Base-by-base conservation (phyloP, 2,888 invertebrate genomes). In the Tryphoninae sp. region DNA sequence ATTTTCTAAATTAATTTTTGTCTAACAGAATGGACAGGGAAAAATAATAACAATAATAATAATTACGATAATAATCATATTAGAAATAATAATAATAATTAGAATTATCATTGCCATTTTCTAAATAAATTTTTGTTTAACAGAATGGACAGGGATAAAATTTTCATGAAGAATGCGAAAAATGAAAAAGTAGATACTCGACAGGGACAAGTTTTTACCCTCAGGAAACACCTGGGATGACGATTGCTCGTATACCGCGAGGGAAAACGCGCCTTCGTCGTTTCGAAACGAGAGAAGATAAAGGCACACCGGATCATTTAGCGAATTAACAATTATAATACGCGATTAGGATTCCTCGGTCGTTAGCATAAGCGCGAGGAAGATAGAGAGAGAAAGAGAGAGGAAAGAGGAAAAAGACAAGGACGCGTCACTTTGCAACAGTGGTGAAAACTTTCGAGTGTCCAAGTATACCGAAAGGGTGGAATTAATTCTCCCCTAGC, bases 291-390 rank as follows among this genome's bases (percentile, higher is more conserved):
- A 72, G 69, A 80, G 79, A 81, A 83, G 78, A 82, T 76, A 78
- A 82, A 81, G 84, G 73, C 80, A 80, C 78, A 84, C 74, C 81
- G 89, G 89, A 89, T 90, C 90, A 89, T 91, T 91, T 89, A 88
- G 87, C 87, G 89, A 90, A 91, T 91, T 91, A 91, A 91, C 90
- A 90, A 91, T 91, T 90, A 89, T 91, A 91, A 91, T 91, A 85
- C 83, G 82, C 78, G 86, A 89, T 89, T 91, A 89, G 88, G 87
- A 90, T 89, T 89, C 86, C 82, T 78, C 85, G 78, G 75, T 84
- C 84, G 87, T 91, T 91, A 89, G 88, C 90, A 89, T 90, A 90
- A 90, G 87, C 85, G 87, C 81, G 83, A 88, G 86, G 86, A 13
- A 45, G 59, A 49, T 51, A 68, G 33, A 33, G 33, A 33, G 26